Conservation (phyloP, 2,113 vertebrate genomes). For the Dasyurus viverrinus region DNA sequence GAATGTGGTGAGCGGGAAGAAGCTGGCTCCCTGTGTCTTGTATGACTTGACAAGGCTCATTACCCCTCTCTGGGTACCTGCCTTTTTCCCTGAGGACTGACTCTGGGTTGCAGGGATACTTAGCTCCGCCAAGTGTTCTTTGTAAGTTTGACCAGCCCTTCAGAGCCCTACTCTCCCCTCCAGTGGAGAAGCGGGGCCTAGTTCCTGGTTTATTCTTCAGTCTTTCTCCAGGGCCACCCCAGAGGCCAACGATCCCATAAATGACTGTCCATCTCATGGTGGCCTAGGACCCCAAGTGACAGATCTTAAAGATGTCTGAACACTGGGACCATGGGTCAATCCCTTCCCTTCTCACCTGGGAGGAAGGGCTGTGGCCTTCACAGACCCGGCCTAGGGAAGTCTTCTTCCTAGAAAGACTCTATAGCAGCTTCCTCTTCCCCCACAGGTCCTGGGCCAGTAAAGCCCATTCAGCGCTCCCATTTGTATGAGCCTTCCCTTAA, state of each 20-base stretch:
- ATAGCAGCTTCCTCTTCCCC: neutral
- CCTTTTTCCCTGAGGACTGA: neutral
- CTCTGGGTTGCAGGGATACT: neutral
- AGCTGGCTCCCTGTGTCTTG: too few relatives aligned
- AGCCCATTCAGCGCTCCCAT: neutral
- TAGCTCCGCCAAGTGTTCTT: neutral
- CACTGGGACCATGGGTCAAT: neutral
- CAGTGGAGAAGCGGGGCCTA: neutral
- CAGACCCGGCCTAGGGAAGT: neutral
- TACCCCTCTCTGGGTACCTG: neutral
- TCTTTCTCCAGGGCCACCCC: constrained; percentile 4
- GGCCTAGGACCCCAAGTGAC: neutral
- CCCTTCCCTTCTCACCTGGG: neutral
- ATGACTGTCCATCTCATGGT: neutral
- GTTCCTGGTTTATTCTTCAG: constrained; percentile 20
- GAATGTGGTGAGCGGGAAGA: too few relatives aligned
- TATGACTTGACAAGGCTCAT: neutral
- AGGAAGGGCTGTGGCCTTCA: neutral
- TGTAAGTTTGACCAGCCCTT: neutral
- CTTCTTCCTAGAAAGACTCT: neutral
- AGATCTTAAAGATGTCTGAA: neutral
- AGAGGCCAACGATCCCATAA: constrained; percentile 27
- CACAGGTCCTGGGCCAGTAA: neutral
- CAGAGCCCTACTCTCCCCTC: neutral
- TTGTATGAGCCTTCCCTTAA: neutral